These are phyloP conservation scores for Boulengeromyrus knoepffleri DNA, from an alignment of 2,113 vertebrate species.

Conservation along the genomic window DNA sequence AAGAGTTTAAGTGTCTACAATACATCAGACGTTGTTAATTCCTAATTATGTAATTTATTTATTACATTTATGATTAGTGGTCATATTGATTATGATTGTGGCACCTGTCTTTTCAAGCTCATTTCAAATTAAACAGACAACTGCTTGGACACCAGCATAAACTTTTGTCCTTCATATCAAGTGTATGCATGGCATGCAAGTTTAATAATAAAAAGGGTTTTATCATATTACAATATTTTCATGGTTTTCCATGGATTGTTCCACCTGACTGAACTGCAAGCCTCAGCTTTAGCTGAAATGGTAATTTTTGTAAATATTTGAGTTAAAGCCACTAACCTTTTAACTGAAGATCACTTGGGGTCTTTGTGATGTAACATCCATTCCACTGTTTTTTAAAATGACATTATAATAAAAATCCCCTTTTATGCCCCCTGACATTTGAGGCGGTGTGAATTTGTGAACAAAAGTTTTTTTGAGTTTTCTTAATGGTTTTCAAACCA, in stretches of 20 bases:
- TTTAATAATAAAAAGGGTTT: background rate
- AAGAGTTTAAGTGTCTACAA: background rate
- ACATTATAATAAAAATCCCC: background rate
- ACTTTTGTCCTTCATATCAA: background rate
- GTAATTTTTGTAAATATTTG: background rate
- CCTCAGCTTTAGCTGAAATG: background rate
- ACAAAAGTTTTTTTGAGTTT: background rate
- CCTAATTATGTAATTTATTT: background rate
- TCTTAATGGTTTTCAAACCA: background rate
- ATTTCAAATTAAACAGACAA: background rate
- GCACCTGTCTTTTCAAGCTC: background rate
- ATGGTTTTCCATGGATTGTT: background rate
- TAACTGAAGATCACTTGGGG: background rate
- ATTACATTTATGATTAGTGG: background rate
- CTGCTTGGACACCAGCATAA: background rate
- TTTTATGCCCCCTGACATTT: background rate
- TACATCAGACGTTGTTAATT: background rate
- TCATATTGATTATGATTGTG: background rate
- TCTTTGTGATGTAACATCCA: background rate
- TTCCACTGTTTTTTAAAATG: background rate
- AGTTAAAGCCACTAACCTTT: background rate
- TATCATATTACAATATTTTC: background rate
- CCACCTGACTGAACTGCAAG: background rate
- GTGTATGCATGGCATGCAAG: background rate
- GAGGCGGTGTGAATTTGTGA: background rate